A percentile compares a stretch with the other conserved stretches of the same genome.
Conservation (phyloP, 2,797 vertebrate species). For the Polyboroides typus region DNA sequence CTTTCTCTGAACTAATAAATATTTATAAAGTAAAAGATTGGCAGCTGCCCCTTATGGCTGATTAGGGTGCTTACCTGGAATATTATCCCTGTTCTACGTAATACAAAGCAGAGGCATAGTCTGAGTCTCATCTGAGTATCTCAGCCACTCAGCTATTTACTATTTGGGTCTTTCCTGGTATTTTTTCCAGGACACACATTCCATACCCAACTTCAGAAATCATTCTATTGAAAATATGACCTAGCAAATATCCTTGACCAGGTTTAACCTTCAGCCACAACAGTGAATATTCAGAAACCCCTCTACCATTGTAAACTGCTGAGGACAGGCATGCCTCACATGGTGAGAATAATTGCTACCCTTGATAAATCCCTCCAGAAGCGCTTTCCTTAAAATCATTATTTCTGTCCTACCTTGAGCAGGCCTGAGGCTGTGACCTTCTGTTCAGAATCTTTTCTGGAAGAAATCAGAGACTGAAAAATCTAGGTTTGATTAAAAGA, state of each 20-base stretch:
- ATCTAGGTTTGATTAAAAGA: neutral
- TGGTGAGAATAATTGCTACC: neutral
- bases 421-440: conserved; percentile 5
- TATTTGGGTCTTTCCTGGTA: neutral
- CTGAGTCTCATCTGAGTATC: neutral
- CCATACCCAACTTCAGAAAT: neutral
- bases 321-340: neutral
- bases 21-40: neutral
- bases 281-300: neutral
- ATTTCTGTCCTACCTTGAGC: neutral
- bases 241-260: neutral
- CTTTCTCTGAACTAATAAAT: neutral
- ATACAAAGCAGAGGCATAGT: neutral
- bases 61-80: neutral
- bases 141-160: neutral
- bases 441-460: neutral
- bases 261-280: neutral
- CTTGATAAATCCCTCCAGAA: neutral
- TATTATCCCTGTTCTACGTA: neutral
- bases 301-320: neutral
- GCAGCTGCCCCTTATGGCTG: neutral
- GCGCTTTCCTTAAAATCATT: neutral
- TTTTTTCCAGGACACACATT: neutral
- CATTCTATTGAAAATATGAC: neutral
- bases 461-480: conserved; percentile 1